These are phyloP conservation scores for Parnassius glacialis DNA, from an alignment of 2,888 invertebrate species.

Conservation along the genomic window DNA sequence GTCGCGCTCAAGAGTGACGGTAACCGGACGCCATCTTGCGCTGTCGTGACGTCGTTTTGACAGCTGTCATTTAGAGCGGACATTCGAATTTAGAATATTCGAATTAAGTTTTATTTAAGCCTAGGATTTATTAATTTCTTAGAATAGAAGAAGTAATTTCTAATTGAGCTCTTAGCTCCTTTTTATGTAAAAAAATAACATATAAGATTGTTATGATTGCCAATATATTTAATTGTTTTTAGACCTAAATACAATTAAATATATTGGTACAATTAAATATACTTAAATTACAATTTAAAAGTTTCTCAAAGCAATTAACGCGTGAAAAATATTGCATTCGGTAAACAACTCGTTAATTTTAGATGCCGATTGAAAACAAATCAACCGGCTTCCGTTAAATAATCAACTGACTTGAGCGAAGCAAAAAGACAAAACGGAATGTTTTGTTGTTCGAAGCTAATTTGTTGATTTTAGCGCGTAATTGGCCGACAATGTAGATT, in stretches of 20 bases:
- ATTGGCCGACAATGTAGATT: constrained; percentile 65
- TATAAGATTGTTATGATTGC: no score
- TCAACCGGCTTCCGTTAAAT: constrained; percentile 40
- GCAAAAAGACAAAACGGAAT: constrained; percentile 58
- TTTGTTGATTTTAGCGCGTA: constrained; percentile 67
- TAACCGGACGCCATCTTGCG: constrained; percentile 76
- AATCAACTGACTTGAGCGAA: constrained; percentile 36
- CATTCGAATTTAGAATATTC: constrained; percentile 72
- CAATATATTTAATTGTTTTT: no score
- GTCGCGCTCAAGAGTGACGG: constrained; percentile 61
- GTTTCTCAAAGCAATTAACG: constrained; percentile 14
- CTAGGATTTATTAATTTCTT: constrained; percentile 14
- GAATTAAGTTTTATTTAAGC: constrained; percentile 51
- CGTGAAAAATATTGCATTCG: constrained; percentile 6
- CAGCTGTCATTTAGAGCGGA: constrained; percentile 74
- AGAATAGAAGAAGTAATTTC: no score
- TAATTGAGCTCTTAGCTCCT: no score
- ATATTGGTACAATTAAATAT: no score
- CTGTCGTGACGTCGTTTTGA: constrained; percentile 73
- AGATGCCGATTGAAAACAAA: constrained; percentile 37
- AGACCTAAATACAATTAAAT: no score
- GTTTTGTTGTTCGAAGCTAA: constrained; percentile 53
- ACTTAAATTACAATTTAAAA: constrained; percentile 6
- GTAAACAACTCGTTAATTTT: constrained; percentile 33
- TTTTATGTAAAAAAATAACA: no score